A percentile compares a stretch with the other conserved stretches of the same genome.
These are phyloP conservation scores for Drosophila mauritiana DNA, from an alignment of 1,140 invertebrate species.

Conservation along the genomic window DNA sequence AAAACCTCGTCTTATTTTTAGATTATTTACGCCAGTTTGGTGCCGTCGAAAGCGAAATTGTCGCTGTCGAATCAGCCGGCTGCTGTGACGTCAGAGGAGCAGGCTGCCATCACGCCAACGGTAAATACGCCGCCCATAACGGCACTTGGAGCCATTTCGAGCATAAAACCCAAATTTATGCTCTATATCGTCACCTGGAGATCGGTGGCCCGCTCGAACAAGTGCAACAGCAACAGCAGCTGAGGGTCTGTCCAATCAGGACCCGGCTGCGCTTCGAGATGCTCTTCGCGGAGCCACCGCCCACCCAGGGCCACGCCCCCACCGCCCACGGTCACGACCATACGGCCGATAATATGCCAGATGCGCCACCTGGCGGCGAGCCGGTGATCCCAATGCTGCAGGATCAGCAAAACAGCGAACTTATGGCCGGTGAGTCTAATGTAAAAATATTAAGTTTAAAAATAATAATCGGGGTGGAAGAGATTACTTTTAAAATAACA, in stretches of 20 bases:
- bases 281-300: constrained; percentile 68
- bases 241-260: constrained; percentile 62
- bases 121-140: constrained; percentile 62
- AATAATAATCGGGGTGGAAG: too few relatives aligned
- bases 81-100: constrained; percentile 28
- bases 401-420: constrained; percentile 61
- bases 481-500: too few relatives aligned
- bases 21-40: constrained; percentile 64
- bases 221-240: constrained; percentile 83
- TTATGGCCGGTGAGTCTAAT: constrained; percentile 50
- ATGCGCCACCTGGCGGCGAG: constrained; percentile 12
- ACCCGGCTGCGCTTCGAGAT: constrained; percentile 65
- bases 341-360: constrained; percentile 17
- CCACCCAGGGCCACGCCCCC: constrained; percentile 31
- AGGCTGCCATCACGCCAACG: constrained; percentile 50
- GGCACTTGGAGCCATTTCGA: constrained; percentile 69
- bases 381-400: constrained; percentile 49
- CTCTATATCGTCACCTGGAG: constrained; percentile 79
- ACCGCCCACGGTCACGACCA: constrained; percentile 19
- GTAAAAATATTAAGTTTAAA: neutral
- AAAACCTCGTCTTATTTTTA: constrained; percentile 78
- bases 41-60: constrained; percentile 60
- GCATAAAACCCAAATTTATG: constrained; percentile 83
- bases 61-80: constrained; percentile 27
- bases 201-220: constrained; percentile 75